phyloP scores from a whole-genome alignment of 2,888 invertebrate genomes.

The Unio pictorum region DNA sequence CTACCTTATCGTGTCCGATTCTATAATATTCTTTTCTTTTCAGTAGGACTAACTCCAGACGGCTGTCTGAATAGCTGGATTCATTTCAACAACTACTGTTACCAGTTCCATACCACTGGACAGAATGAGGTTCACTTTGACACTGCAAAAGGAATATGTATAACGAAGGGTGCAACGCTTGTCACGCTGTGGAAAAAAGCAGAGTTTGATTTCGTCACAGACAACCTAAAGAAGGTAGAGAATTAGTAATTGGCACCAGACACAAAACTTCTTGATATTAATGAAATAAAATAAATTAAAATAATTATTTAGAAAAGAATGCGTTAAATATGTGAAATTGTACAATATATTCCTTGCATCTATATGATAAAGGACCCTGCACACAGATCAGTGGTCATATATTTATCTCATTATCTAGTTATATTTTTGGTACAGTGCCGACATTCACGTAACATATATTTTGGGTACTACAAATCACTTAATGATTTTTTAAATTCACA shows the following conservation, averaged over 20 bases:
- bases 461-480: too few relatives aligned
- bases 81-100: conserved; percentile 30
- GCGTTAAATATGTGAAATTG: too few relatives aligned
- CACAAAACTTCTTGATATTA: background rate
- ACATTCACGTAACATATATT: too few relatives aligned
- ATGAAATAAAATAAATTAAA: background rate
- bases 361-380: too few relatives aligned
- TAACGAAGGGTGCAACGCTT: conserved; percentile 26
- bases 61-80: conserved; percentile 35
- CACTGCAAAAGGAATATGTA: conserved; percentile 38
- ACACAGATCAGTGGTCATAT: too few relatives aligned
- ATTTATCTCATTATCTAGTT: too few relatives aligned
- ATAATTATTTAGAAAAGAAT: too few relatives aligned
- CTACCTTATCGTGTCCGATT: background rate
- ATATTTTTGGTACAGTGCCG: too few relatives aligned
- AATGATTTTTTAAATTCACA: too few relatives aligned
- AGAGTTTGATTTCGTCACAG: conserved; percentile 39
- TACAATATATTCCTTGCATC: too few relatives aligned
- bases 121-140: conserved; percentile 20
- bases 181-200: conserved; percentile 45
- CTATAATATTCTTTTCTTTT: too few relatives aligned
- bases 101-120: conserved; percentile 23
- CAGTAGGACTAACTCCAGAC: conserved; percentile 15
- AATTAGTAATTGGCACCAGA: background rate
- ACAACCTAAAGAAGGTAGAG: conserved; percentile 32